Percentiles rank a stretch among this genome's conserved stretches.
Conservation (phyloP, 2,113 vertebrate genomes). For the Chaetorhynchus papuensis region DNA sequence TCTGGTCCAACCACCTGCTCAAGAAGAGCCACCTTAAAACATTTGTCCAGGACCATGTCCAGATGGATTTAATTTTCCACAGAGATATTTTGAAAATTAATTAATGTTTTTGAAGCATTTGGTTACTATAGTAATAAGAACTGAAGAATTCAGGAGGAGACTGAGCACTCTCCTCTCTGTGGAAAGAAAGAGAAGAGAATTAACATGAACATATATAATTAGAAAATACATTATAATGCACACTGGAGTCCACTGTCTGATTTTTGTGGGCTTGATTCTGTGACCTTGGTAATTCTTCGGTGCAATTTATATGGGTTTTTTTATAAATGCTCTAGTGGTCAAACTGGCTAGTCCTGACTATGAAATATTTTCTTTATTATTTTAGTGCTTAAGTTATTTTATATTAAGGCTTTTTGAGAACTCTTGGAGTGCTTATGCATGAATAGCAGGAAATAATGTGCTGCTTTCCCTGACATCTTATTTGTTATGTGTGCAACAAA, state of each 20-base stretch:
- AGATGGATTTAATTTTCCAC: background rate
- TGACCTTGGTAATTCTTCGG: background rate
- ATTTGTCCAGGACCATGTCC: background rate
- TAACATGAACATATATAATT: background rate
- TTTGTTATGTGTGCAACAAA: background rate
- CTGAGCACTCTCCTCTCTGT: background rate
- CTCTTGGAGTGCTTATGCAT: background rate
- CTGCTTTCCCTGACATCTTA: background rate
- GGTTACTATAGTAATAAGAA: slow-evolving; percentile 31
- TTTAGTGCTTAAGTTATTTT: background rate
- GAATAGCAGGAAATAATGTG: background rate
- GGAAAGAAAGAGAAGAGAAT: background rate
- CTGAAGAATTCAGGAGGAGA: background rate
- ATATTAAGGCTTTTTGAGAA: background rate
- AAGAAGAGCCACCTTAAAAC: background rate
- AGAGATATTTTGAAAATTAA: background rate
- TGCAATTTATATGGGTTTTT: background rate
- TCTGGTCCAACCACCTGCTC: background rate
- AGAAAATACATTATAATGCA: background rate
- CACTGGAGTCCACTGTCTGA: background rate
- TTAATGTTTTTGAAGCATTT: background rate
- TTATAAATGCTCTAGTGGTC: background rate
- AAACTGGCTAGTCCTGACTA: background rate
- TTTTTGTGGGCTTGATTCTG: background rate
- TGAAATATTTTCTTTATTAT: background rate